phyloP scores from a whole-genome alignment of 2,113 vertebrate species.

The Hemibagrus wyckioides region DNA sequence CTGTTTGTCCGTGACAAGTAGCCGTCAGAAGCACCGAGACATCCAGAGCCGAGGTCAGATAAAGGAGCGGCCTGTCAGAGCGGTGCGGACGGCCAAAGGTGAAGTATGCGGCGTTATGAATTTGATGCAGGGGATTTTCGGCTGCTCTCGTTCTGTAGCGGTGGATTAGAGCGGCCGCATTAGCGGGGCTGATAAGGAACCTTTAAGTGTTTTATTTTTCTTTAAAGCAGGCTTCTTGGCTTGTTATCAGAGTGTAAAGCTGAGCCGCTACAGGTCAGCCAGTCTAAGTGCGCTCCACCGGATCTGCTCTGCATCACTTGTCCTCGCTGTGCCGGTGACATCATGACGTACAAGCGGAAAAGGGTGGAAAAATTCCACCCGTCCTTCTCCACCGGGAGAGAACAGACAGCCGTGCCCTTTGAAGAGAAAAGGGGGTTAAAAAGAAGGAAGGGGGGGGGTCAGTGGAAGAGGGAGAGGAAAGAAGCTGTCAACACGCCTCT shows the following conservation, averaged over 20 bases:
- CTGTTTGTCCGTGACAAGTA: conserved; percentile 36
- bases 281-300: background rate
- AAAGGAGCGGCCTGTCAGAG: conserved; percentile 14
- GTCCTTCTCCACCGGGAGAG: conserved; percentile 15
- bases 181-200: conserved; percentile 47
- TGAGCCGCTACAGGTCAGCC: conserved; percentile 36
- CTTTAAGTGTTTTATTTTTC: conserved; percentile 33
- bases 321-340: conserved; percentile 27
- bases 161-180: conserved; percentile 43
- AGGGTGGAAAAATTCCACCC: conserved; percentile 48
- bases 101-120: conserved; percentile 13
- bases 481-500: conserved; percentile 46
- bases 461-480: conserved; percentile 47
- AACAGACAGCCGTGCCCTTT: conserved; percentile 36
- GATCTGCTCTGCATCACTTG: conserved; percentile 51
- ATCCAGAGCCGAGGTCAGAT: conserved; percentile 36
- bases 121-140: conserved; percentile 21
- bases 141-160: conserved; percentile 5
- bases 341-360: conserved; percentile 46
- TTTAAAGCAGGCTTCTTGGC: conserved; percentile 28
- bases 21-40: conserved; percentile 36
- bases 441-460: background rate
- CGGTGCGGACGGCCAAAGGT: background rate
- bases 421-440: conserved; percentile 38
- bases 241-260: conserved; percentile 48